Conservation (phyloP, 2,888 invertebrate genomes). For the Cryptocephalus moraei region DNA sequence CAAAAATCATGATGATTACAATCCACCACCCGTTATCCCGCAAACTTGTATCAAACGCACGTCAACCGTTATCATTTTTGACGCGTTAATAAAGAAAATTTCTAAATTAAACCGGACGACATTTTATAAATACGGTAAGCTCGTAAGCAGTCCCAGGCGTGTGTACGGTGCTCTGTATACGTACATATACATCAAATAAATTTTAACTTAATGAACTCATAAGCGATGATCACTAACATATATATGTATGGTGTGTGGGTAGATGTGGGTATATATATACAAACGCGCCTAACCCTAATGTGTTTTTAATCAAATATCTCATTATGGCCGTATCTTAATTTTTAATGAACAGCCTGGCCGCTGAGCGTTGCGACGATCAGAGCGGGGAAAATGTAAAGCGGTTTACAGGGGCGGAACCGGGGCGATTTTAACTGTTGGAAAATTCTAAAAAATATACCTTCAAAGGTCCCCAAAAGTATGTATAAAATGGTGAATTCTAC, state of each 20-base stretch:
- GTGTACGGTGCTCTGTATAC: not conserved
- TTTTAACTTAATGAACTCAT: not conserved
- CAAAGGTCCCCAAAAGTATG: too few relatives aligned
- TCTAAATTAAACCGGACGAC: not conserved
- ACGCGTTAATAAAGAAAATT: not conserved
- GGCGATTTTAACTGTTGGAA: too few relatives aligned
- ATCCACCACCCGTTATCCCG: too few relatives aligned
- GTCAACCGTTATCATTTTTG: not conserved
- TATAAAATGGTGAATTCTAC: too few relatives aligned
- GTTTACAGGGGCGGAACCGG: too few relatives aligned
- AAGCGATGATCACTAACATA: not conserved
- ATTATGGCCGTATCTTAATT: conserved; percentile 38
- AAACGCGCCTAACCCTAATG: conserved; percentile 31
- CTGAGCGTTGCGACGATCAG: not conserved
- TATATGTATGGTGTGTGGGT: not conserved
- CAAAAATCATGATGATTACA: too few relatives aligned
- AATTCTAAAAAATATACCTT: too few relatives aligned
- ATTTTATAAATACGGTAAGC: not conserved
- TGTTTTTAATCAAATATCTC: conserved; percentile 40
- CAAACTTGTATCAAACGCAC: too few relatives aligned
- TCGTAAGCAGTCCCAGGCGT: not conserved
- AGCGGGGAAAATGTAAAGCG: too few relatives aligned
- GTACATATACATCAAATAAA: not conserved
- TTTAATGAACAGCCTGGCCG: conserved; percentile 32
- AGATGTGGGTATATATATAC: not conserved